A percentile compares a stretch with the other conserved stretches of the same genome.
Conservation (phyloP, 1,140 invertebrate species). For the Drosophila simulans region DNA sequence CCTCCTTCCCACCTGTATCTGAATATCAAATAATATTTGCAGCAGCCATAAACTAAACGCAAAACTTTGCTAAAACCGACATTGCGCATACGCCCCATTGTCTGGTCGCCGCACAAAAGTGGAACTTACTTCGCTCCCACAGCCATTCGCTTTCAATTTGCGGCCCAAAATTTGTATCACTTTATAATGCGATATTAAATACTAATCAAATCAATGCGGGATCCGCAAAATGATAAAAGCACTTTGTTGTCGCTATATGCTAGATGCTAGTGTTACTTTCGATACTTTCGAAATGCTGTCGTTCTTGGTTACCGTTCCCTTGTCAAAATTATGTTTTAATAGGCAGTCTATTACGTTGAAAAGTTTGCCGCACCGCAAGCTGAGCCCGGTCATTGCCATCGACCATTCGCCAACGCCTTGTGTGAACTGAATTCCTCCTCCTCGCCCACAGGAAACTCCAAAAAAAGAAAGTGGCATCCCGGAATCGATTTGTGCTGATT, state of each 20-base stretch:
- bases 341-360: conserved; percentile 29
- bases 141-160: conserved; percentile 14
- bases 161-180: conserved; percentile 13
- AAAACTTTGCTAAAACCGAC: conserved; percentile 35
- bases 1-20: background rate
- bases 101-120: background rate
- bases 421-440: background rate
- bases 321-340: conserved; percentile 31
- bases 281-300: conserved; percentile 5
- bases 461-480: background rate
- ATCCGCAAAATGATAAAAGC: conserved; percentile 36
- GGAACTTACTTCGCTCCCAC: background rate
- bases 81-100: conserved; percentile 71
- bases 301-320: conserved; percentile 17
- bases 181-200: conserved; percentile 50
- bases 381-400: conserved; percentile 1
- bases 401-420: background rate
- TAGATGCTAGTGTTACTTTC: background rate
- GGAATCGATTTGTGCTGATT: conserved; percentile 27
- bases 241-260: conserved; percentile 12
- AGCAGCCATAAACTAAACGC: conserved; percentile 54
- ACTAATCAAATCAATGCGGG: conserved; percentile 38
- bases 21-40: conserved; percentile 68
- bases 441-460: background rate
- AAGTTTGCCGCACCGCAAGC: conserved; percentile 3